Conservation (phyloP, 1,140 invertebrate genomes). For the Dendroctonus ponderosae region DNA sequence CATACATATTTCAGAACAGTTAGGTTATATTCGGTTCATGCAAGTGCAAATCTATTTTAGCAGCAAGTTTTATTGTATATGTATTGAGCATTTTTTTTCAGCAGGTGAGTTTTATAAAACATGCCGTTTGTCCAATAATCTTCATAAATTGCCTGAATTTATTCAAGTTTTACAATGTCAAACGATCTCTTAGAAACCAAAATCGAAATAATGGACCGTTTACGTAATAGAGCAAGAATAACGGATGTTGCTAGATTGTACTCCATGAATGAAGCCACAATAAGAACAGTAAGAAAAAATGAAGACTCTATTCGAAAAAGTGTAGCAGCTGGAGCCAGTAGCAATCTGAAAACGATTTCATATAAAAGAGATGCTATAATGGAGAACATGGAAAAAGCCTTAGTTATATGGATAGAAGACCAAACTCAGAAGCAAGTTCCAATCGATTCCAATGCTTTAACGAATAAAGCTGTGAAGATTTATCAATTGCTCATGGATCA, state of each 20-base stretch:
- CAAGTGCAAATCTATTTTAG: too few species aligned
- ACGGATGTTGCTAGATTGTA: not conserved
- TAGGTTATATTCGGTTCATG: too few species aligned
- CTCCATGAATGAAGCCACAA: not conserved
- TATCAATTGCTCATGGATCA: not conserved
- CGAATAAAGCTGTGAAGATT: not conserved
- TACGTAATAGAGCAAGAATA: not conserved
- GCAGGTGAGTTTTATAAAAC: too few species aligned
- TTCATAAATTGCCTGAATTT: too few species aligned
- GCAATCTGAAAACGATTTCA: not conserved
- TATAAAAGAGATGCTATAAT: slow-evolving; percentile 8
- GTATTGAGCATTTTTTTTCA: too few species aligned
- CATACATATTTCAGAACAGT: too few species aligned
- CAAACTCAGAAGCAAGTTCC: slow-evolving; percentile 8
- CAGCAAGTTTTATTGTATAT: too few species aligned
- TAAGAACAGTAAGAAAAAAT: slow-evolving; percentile 7
- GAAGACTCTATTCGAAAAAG: not conserved
- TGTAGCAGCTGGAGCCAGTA: not conserved
- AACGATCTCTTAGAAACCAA: not conserved
- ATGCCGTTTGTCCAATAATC: too few species aligned
- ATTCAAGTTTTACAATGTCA: not conserved
- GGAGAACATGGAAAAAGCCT: slow-evolving; percentile 13
- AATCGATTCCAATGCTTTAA: not conserved
- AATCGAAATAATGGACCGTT: not conserved
- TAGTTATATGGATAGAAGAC: slow-evolving; percentile 19